A percentile compares a stretch with the other conserved stretches of the same genome.
These are phyloP conservation scores for Hoplostethus atlanticus DNA, from an alignment of 2,797 vertebrate genomes.

Conservation along the genomic window DNA sequence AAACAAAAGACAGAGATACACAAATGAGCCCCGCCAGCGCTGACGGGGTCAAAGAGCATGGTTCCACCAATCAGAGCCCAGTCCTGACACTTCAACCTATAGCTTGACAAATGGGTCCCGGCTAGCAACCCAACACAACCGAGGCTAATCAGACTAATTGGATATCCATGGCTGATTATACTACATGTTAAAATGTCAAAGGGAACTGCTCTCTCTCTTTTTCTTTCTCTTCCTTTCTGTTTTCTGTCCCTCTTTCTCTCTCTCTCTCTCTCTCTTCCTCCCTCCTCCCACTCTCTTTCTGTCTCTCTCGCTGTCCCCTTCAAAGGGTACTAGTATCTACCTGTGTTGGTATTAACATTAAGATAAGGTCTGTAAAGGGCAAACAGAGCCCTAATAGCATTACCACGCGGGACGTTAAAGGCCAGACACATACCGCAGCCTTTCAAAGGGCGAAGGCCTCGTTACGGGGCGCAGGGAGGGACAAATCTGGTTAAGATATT, in stretches of 20 bases:
- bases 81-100: constrained; percentile 72
- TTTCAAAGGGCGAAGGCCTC: constrained; percentile 70
- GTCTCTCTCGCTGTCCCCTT: constrained; percentile 20
- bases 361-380: constrained; percentile 68
- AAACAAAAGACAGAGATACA: constrained; percentile 36
- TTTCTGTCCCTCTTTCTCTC: background rate
- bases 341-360: constrained; percentile 72
- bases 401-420: constrained; percentile 66
- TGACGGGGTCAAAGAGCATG: constrained; percentile 39
- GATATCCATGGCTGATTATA: constrained; percentile 62
- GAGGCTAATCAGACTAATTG: constrained; percentile 69
- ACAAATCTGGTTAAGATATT: constrained; percentile 61
- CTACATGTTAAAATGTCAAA: constrained; percentile 76
- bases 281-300: background rate
- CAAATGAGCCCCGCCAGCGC: constrained; percentile 19
- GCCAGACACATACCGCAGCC: constrained; percentile 65
- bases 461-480: constrained; percentile 44
- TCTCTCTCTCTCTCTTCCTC: background rate
- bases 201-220: constrained; percentile 28
- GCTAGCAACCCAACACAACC: constrained; percentile 13
- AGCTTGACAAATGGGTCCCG: constrained; percentile 67
- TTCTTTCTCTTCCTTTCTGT: background rate
- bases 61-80: constrained; percentile 50
- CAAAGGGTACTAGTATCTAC: constrained; percentile 47
- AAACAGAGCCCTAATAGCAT: constrained; percentile 67